A percentile compares a stretch with the other conserved stretches of the same genome.
Evolutionary conservation across 2,113 vertebrate genomes (phyloP).

Genomic region (Silurus glanis): DNA sequence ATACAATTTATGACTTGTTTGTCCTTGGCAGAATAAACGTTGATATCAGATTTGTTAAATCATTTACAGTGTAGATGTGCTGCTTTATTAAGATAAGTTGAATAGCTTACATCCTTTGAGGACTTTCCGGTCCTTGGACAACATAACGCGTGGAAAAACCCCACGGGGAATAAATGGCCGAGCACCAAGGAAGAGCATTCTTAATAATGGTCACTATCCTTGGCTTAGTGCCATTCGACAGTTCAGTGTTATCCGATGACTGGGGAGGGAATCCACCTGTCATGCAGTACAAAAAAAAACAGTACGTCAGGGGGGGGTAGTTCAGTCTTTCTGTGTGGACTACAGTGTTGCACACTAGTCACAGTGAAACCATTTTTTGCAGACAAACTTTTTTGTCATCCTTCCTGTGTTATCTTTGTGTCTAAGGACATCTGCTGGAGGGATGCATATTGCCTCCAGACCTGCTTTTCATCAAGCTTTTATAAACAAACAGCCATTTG

Average conservation of each 20-base stretch:
- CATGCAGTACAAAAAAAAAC: not conserved
- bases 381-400: not conserved
- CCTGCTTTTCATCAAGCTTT: not conserved
- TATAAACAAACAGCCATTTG: not conserved
- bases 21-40: not conserved
- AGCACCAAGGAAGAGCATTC: not conserved
- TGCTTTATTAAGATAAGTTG: not conserved
- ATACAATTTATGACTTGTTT: not conserved
- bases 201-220: slow-evolving; percentile 20
- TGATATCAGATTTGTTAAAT: not conserved
- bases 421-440: slow-evolving; percentile 47
- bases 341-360: slow-evolving; percentile 6
- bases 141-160: slow-evolving; percentile 40
- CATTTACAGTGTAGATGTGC: not conserved
- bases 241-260: slow-evolving; percentile 23
- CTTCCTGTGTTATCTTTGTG: not conserved
- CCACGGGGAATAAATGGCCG: slow-evolving; percentile 6
- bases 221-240: slow-evolving; percentile 3
- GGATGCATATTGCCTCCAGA: not conserved
- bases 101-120: not conserved
- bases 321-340: not conserved
- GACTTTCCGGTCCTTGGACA: slow-evolving; percentile 17
- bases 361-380: slow-evolving; percentile 37
- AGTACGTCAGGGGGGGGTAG: not conserved
- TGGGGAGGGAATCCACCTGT: not conserved